Evolutionary conservation across 2,113 vertebrate species (phyloP).

Genomic region (Apeltes quadracus): DNA sequence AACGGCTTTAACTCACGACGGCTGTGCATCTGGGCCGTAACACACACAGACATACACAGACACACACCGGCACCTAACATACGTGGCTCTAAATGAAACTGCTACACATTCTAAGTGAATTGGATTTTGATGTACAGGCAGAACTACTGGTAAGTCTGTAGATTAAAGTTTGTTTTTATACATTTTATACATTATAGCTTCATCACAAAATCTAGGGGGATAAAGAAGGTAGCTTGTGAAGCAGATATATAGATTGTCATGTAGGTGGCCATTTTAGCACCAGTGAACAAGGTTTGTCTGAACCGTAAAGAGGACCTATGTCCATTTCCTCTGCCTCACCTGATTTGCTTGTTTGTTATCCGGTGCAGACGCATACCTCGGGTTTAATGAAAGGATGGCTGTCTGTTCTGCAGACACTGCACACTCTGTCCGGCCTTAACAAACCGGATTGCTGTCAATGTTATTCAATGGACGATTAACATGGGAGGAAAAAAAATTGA

Average conservation of each 20-base stretch:
- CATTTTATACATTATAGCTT: neutral
- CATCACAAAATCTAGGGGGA: neutral
- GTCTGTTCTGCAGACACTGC: conserved; percentile 26
- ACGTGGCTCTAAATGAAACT: conserved; percentile 38
- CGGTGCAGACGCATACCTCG: conserved; percentile 28
- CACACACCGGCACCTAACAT: neutral
- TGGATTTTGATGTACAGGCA: conserved; percentile 7
- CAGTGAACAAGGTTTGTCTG: neutral
- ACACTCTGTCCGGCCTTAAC: conserved; percentile 17
- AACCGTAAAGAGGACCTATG: neutral
- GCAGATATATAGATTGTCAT: neutral
- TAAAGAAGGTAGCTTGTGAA: neutral
- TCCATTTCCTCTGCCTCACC: conserved; percentile 16
- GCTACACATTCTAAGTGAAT: conserved; percentile 17
- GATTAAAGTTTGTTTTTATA: neutral
- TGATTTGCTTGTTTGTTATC: conserved; percentile 27
- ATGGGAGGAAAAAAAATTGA: conserved; percentile 2
- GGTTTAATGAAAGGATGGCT: conserved; percentile 21
- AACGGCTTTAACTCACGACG: conserved; percentile 63
- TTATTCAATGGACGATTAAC: conserved; percentile 3
- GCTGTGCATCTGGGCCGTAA: conserved; percentile 44
- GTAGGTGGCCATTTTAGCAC: neutral
- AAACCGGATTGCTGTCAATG: conserved; percentile 16
- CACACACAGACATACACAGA: conserved; percentile 12
- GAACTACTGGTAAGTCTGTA: neutral